Evolutionary conservation across 2,113 vertebrate genomes (phyloP).

Genomic region (Clarias macrocephalus): DNA sequence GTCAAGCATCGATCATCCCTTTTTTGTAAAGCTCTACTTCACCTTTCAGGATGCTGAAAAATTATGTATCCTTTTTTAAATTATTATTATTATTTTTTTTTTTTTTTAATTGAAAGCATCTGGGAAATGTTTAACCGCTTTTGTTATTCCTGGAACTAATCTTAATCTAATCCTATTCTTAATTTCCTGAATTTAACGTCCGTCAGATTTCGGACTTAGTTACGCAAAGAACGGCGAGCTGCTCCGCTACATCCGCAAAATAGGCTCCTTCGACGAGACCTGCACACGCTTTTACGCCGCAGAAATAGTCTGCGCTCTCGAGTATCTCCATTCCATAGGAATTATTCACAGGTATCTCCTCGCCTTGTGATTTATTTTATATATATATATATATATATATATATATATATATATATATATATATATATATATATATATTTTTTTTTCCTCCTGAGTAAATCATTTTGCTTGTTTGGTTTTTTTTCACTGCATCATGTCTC

Average conservation of each 20-base stretch:
- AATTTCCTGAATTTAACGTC: slow-evolving; percentile 71
- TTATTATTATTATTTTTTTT: not conserved
- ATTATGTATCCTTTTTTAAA: slow-evolving; percentile 89
- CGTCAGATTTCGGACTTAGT: slow-evolving; percentile 95
- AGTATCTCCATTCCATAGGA: slow-evolving; percentile 94
- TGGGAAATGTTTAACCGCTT: not conserved
- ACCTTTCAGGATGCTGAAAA: slow-evolving; percentile 99
- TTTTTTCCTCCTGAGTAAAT: too few relatives aligned
- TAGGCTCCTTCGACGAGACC: slow-evolving; percentile 97
- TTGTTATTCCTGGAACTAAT: not conserved
- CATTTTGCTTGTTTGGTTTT: not conserved
- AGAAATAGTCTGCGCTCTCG: slow-evolving; percentile 93
- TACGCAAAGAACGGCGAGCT: slow-evolving; percentile 98
- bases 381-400: too few relatives aligned
- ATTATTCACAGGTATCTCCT: slow-evolving; percentile 94
- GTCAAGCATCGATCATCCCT: slow-evolving; percentile 94
- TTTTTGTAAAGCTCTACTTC: slow-evolving; percentile 98
- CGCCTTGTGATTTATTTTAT: too few relatives aligned
- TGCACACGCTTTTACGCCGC: slow-evolving; percentile 97
- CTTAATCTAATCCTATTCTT: not conserved
- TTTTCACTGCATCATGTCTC: not conserved
- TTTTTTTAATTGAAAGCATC: not conserved
- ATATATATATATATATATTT: too few relatives aligned
- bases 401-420: too few relatives aligned
- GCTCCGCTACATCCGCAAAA: slow-evolving; percentile 98